These are phyloP conservation scores for Atethmia centrago DNA, from an alignment of 2,888 invertebrate genomes.

Conservation along the genomic window DNA sequence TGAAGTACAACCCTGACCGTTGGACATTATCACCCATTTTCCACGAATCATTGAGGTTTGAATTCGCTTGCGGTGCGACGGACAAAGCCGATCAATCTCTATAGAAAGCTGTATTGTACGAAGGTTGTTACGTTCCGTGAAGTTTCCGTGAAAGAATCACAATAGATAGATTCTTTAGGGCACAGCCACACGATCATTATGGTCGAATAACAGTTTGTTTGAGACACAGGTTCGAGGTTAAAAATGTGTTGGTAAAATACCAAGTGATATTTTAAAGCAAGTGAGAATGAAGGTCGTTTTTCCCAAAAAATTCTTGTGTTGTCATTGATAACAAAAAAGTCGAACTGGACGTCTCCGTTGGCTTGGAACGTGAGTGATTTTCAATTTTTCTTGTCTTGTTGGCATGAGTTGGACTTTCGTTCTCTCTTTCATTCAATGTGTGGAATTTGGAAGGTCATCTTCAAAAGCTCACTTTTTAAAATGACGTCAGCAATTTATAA, in stretches of 20 bases:
- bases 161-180: slow-evolving; percentile 56
- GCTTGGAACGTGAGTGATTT: slow-evolving; percentile 17
- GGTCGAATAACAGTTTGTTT: slow-evolving; percentile 55
- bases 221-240: slow-evolving; percentile 5
- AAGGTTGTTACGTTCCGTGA: slow-evolving; percentile 63
- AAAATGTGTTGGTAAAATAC: slow-evolving; percentile 38
- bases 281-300: slow-evolving; percentile 24
- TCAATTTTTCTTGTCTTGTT: slow-evolving; percentile 34
- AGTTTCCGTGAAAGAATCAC: slow-evolving; percentile 57
- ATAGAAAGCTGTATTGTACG: slow-evolving; percentile 67
- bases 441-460: slow-evolving; percentile 50
- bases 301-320: neutral
- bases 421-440: slow-evolving; percentile 44
- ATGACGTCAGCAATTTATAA: slow-evolving; percentile 51
- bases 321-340: neutral
- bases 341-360: slow-evolving; percentile 11
- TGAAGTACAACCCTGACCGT: slow-evolving; percentile 62
- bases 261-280: slow-evolving; percentile 15
- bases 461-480: slow-evolving; percentile 47
- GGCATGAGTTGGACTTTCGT: slow-evolving; percentile 49
- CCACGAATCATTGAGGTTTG: slow-evolving; percentile 73
- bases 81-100: slow-evolving; percentile 70
- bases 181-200: slow-evolving; percentile 55
- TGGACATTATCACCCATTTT: slow-evolving; percentile 71
- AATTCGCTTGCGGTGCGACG: slow-evolving; percentile 72